Conservation (phyloP, 2,888 invertebrate species). For the Agrotis puta region DNA sequence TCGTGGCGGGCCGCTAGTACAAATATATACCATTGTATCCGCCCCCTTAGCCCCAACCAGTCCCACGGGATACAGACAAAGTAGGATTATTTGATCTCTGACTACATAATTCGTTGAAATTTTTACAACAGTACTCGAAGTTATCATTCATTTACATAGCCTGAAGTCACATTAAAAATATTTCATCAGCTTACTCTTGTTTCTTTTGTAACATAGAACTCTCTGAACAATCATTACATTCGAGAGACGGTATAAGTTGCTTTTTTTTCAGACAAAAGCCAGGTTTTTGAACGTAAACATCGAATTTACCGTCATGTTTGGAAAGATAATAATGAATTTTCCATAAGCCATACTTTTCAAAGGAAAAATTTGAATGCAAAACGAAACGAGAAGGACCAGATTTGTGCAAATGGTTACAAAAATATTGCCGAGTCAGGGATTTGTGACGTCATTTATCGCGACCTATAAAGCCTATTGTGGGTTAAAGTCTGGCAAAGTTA, state of each 20-base stretch:
- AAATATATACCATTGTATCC: neutral
- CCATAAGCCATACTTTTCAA: conserved; percentile 9
- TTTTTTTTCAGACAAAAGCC: conserved; percentile 26
- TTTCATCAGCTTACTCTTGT: conserved; percentile 36
- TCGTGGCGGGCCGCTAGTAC: no score
- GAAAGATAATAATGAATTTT: conserved; percentile 16
- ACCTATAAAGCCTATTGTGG: neutral
- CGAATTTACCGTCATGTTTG: conserved; percentile 12
- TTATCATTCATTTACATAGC: conserved; percentile 35
- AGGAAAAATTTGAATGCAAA: neutral
- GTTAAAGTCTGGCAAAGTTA: neutral
- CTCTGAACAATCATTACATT: conserved; percentile 41
- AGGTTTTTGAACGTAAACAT: neutral
- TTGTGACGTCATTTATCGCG: neutral
- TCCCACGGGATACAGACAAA: conserved; percentile 26
- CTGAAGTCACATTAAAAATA: conserved; percentile 39
- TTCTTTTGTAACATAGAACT: conserved; percentile 36
- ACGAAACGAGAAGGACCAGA: neutral
- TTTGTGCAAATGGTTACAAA: neutral
- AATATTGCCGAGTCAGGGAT: neutral
- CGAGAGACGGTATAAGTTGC: neutral
- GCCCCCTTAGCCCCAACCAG: neutral
- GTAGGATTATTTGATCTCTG: conserved; percentile 35
- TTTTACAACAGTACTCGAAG: conserved; percentile 33
- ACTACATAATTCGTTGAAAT: conserved; percentile 18